A percentile compares a stretch with the other conserved stretches of the same genome.
Conservation (phyloP, 2,797 vertebrate genomes). For the Urocyon cinereoargenteus region DNA sequence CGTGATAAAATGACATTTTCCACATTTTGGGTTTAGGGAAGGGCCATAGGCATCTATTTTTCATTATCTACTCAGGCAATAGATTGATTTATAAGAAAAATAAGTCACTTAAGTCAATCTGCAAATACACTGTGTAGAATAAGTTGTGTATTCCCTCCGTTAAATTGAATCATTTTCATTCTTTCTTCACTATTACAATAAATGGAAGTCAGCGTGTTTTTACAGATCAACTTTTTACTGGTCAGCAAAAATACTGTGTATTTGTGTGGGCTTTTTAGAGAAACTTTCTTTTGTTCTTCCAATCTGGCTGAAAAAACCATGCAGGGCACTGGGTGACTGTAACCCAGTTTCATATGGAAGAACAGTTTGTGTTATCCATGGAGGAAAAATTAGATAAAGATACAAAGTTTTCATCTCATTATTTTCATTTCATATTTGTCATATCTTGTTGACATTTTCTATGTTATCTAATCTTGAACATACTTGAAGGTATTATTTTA, state of each 20-base stretch:
- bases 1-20: slow-evolving; percentile 25
- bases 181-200: slow-evolving; percentile 41
- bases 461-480: slow-evolving; percentile 74
- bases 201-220: slow-evolving; percentile 34
- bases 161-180: slow-evolving; percentile 37
- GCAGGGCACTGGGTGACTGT: not conserved
- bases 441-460: slow-evolving; percentile 74
- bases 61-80: slow-evolving; percentile 48
- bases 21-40: slow-evolving; percentile 9
- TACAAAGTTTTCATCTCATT: slow-evolving; percentile 50
- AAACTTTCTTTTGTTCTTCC: not conserved
- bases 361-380: not conserved
- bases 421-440: slow-evolving; percentile 67
- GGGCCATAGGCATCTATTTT: slow-evolving; percentile 32
- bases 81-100: slow-evolving; percentile 42
- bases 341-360: slow-evolving; percentile 25
- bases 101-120: slow-evolving; percentile 24
- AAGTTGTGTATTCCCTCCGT: slow-evolving; percentile 6
- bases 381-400: slow-evolving; percentile 37
- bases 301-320: not conserved
- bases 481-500: slow-evolving; percentile 75
- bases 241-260: slow-evolving; percentile 9
- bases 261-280: not conserved
- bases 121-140: slow-evolving; percentile 38
- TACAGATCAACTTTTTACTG: slow-evolving; percentile 1